These are phyloP conservation scores for Sapajus apella DNA, from an alignment of 2,113 vertebrate genomes.

Conservation along the genomic window DNA sequence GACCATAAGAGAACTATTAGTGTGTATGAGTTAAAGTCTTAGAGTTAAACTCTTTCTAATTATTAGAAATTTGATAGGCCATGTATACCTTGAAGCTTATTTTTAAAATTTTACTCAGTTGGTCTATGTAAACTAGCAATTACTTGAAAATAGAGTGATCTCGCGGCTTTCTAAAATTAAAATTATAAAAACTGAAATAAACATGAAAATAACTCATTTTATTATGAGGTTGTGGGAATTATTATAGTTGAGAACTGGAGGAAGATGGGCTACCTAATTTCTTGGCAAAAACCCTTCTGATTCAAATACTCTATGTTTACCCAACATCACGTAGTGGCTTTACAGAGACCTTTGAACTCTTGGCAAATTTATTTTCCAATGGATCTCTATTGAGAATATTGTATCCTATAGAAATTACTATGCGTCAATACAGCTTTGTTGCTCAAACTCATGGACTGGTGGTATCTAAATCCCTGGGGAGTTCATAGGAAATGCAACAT, in stretches of 20 bases:
- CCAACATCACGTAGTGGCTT: not conserved
- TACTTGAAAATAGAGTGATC: not conserved
- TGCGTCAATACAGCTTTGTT: not conserved
- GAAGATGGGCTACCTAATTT: not conserved
- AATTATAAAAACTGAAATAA: not conserved
- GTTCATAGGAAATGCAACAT: not conserved
- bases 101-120: not conserved
- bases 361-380: not conserved
- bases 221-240: not conserved
- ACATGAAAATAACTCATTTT: not conserved
- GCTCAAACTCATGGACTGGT: not conserved
- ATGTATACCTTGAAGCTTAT: not conserved
- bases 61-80: constrained; percentile 19
- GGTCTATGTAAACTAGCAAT: not conserved
- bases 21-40: not conserved
- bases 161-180: not conserved
- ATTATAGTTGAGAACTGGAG: too few species aligned
- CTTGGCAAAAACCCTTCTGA: not conserved
- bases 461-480: not conserved
- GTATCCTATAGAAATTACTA: not conserved
- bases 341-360: not conserved
- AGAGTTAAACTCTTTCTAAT: not conserved
- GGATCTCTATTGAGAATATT: not conserved
- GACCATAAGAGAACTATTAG: not conserved
- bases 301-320: not conserved